Evolutionary conservation across 2,797 vertebrate species (phyloP).

Genomic region (Aplochiton taeniatus): DNA sequence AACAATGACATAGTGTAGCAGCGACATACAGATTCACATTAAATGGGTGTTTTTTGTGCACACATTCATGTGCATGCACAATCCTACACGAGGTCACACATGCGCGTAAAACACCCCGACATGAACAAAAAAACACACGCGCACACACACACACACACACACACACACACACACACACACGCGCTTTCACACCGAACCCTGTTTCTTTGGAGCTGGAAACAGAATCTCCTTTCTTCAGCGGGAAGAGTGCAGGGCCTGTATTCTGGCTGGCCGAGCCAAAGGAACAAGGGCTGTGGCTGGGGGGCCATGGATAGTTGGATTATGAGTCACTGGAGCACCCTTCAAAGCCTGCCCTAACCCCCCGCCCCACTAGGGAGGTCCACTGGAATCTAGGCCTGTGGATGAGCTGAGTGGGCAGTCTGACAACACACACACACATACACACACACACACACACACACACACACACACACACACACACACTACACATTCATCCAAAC

Average conservation of each 20-base stretch:
- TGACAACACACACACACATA: not conserved
- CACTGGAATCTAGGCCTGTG: slow-evolving; percentile 53
- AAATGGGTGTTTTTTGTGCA: too few relatives aligned
- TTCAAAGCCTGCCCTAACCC: slow-evolving; percentile 63
- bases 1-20: not conserved
- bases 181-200: slow-evolving; percentile 18
- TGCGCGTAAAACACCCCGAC: too few relatives aligned
- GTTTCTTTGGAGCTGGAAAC: slow-evolving; percentile 45
- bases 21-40: too few relatives aligned
- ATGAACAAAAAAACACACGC: too few relatives aligned
- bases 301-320: slow-evolving; percentile 49
- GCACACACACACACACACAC: slow-evolving; percentile 2
- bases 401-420: slow-evolving; percentile 58
- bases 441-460: not conserved
- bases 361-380: slow-evolving; percentile 60
- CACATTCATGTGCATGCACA: too few relatives aligned
- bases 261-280: slow-evolving; percentile 34
- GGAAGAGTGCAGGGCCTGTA: slow-evolving; percentile 12
- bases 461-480: not conserved
- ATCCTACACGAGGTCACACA: too few relatives aligned
- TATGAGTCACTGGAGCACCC: slow-evolving; percentile 73
- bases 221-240: slow-evolving; percentile 61
- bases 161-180: slow-evolving; percentile 14
- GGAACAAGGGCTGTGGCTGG: slow-evolving; percentile 37
- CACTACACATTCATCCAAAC: slow-evolving; percentile 6